Percentiles rank a stretch among this genome's conserved stretches.
Conservation (phyloP, 2,797 vertebrate species). For the Pachyuromys duprasi region DNA sequence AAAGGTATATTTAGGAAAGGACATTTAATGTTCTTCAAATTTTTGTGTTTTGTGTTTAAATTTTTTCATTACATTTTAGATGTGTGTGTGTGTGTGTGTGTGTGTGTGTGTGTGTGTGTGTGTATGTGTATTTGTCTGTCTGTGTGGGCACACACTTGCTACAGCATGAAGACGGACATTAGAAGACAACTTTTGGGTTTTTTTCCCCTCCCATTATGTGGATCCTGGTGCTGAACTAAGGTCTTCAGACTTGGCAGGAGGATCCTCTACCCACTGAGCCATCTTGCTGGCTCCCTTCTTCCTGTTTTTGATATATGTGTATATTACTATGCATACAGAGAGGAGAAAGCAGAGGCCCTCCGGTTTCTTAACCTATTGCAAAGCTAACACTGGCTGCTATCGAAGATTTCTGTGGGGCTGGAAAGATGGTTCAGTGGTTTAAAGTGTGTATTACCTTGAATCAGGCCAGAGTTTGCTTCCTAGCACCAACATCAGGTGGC, state of each 20-base stretch:
- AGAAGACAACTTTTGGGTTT: not conserved
- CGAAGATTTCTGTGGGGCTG: not conserved
- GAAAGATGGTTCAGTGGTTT: not conserved
- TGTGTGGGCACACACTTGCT: not conserved
- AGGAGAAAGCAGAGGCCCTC: slow-evolving; percentile 3
- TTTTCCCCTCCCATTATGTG: not conserved
- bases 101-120: not conserved
- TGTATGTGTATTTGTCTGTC: not conserved
- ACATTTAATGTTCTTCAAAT: not conserved
- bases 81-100: not conserved
- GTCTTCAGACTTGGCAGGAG: not conserved
- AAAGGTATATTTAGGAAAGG: not conserved
- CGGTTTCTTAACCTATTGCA: not conserved
- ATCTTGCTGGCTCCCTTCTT: not conserved
- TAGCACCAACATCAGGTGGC: not conserved
- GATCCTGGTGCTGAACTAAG: not conserved
- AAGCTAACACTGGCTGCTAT: not conserved
- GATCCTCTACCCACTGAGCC: not conserved
- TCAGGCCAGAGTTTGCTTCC: not conserved
- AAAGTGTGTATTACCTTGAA: not conserved
- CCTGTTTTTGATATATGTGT: not conserved
- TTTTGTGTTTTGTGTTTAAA: slow-evolving; percentile 2
- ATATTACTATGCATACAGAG: not conserved
- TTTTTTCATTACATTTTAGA: not conserved
- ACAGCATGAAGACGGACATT: not conserved